Conservation (phyloP, 2,888 invertebrate species). For the Leucophenga maculata region DNA sequence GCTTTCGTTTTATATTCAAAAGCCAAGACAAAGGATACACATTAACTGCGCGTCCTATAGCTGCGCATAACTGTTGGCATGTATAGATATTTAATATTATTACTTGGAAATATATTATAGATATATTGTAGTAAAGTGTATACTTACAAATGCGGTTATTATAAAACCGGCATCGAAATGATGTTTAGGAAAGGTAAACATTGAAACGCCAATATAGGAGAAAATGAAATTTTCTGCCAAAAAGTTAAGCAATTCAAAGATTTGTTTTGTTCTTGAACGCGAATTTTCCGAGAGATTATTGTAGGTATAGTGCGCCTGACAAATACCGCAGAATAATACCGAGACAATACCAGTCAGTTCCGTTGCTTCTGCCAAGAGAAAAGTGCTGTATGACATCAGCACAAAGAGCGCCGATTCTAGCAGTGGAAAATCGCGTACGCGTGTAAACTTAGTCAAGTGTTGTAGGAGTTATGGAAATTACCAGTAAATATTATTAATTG, state of each 20-base stretch:
- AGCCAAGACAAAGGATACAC: slow-evolving; percentile 95
- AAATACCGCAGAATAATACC: slow-evolving; percentile 97
- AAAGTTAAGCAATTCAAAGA: slow-evolving; percentile 95
- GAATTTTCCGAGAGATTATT: slow-evolving; percentile 94
- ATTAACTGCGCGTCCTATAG: slow-evolving; percentile 92
- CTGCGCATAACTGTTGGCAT: slow-evolving; percentile 83
- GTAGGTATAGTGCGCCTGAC: slow-evolving; percentile 99
- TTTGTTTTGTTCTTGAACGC: slow-evolving; percentile 88
- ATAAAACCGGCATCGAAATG: slow-evolving; percentile 95
- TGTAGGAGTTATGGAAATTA: slow-evolving; percentile 61
- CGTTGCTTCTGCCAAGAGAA: slow-evolving; percentile 95
- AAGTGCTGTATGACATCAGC: slow-evolving; percentile 97
- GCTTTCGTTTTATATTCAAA: slow-evolving; percentile 91
- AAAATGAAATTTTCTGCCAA: slow-evolving; percentile 98
- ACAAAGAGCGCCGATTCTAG: slow-evolving; percentile 97
- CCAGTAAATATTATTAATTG: not conserved
- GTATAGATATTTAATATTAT: not conserved
- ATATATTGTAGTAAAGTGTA: not conserved
- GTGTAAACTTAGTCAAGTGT: slow-evolving; percentile 94
- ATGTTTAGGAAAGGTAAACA: slow-evolving; percentile 97
- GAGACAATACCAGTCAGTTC: slow-evolving; percentile 98
- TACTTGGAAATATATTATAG: not conserved
- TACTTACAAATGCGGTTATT: slow-evolving; percentile 88
- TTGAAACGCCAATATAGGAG: slow-evolving; percentile 97
- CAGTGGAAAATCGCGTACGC: slow-evolving; percentile 93